Base-by-base conservation (phyloP, 2,888 invertebrate species). In the Epistrophella euchroma region DNA sequence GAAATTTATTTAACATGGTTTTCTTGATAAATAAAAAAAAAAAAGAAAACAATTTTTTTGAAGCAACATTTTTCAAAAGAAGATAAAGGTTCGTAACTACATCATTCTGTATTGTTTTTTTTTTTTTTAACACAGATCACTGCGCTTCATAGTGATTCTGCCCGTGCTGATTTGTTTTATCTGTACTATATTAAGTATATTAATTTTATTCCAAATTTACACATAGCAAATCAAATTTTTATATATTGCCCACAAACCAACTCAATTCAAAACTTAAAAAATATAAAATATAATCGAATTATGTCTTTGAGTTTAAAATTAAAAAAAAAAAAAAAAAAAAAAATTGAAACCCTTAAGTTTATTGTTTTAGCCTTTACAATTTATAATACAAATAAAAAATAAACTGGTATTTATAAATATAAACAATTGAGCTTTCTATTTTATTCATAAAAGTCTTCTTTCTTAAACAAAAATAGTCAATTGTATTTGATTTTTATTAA, bases 111-210 rank as follows among this genome's bases (percentile, higher is more conserved):
- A 47, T 78, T 78, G 79, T 19, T 40, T 11, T 43, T 76, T 73
- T 76, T 58, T 87, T n/a, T n/a, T 79, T 78, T 25, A 2, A 89
- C 89, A n/a, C 93, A 95, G 95, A 93, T 95, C 95, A 90, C 93
- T 95, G 91, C 95, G 95, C 90, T 94, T 95, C 91, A 94, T 95
- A 92, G 94, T 96, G 92, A 94, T 95, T 91, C 93, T 96, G 92
- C 95, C 95, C 91, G 95, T 95, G 91, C 94, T 95, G 89, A 94
- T 95, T 93, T 95, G 95, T 93, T 95, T 96, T 92, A 95, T 96
- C 93, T 95, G 95, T 94, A 95, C 95, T 88, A 95, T 95, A 93
- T 93, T 96, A 93, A 95, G 95, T 92, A 95, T 96, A 92, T 93
- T 96, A 91, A 94, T 96, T 93, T 93, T 96, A 91, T 95, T 95